Evolutionary conservation across 2,113 vertebrate genomes (phyloP).

Genomic region (Cnemophilus loriae): DNA sequence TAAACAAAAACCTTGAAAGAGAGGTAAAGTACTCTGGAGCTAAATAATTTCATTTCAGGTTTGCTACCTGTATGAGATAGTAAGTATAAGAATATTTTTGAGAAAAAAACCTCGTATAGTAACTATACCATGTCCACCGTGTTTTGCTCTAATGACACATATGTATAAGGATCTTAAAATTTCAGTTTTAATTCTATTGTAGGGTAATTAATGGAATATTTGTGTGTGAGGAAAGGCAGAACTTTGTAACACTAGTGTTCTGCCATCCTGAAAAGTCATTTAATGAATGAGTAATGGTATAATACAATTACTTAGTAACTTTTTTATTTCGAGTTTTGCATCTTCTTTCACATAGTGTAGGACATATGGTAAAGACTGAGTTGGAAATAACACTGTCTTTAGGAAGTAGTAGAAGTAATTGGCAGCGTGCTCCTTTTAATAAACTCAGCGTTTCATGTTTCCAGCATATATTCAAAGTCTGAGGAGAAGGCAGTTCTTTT

Average conservation of each 20-base stretch:
- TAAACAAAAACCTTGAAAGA: background rate
- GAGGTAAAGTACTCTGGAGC: background rate
- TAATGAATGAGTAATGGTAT: background rate
- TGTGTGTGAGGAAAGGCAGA: background rate
- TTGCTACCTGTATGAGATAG: background rate
- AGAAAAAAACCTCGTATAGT: rapidly evolving
- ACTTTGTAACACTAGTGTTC: background rate
- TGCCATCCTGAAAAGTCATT: background rate
- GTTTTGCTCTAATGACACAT: background rate
- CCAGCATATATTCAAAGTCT: background rate
- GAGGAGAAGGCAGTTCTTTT: background rate
- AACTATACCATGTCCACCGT: background rate
- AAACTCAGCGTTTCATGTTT: background rate
- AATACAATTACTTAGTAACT: background rate
- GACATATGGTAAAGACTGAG: background rate
- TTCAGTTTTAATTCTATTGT: background rate
- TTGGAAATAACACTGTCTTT: background rate
- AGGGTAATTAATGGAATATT: background rate
- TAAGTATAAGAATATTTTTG: background rate
- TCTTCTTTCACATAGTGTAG: background rate
- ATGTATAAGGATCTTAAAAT: background rate
- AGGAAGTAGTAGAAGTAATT: background rate
- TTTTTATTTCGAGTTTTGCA: background rate
- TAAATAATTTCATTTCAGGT: background rate
- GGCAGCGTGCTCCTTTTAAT: background rate